Evolutionary conservation across 2,888 invertebrate genomes (phyloP).

Genomic region (Zelleria hepariella): DNA sequence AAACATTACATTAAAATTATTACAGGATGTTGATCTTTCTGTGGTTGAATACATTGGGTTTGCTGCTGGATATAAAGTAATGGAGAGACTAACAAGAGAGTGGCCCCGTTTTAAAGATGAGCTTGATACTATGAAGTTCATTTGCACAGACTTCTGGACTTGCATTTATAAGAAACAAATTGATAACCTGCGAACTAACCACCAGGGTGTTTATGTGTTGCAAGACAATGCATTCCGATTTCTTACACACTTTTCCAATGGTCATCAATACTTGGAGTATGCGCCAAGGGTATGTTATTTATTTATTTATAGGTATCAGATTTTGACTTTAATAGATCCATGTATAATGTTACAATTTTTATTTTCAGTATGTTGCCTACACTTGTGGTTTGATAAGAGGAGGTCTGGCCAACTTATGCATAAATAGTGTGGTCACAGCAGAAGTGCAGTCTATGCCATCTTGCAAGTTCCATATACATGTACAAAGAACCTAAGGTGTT

Average conservation of each 20-base stretch:
- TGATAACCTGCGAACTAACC: slow-evolving; percentile 97
- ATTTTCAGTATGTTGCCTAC: slow-evolving; percentile 86
- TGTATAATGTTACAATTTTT: slow-evolving; percentile 6
- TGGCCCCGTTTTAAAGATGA: slow-evolving; percentile 97
- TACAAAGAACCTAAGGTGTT: slow-evolving; percentile 70
- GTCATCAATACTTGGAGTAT: slow-evolving; percentile 91
- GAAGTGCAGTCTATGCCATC: slow-evolving; percentile 94
- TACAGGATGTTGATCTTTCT: slow-evolving; percentile 78
- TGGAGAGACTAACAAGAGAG: slow-evolving; percentile 91
- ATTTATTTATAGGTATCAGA: neutral
- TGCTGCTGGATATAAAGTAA: slow-evolving; percentile 86
- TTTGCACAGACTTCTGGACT: slow-evolving; percentile 99
- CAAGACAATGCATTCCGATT: slow-evolving; percentile 97
- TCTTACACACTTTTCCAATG: slow-evolving; percentile 87
- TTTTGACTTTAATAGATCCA: neutral
- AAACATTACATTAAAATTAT: neutral
- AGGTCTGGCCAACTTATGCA: slow-evolving; percentile 93
- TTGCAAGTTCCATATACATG: slow-evolving; percentile 93
- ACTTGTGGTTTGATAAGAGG: slow-evolving; percentile 97
- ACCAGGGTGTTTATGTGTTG: slow-evolving; percentile 97
- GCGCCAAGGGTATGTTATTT: slow-evolving; percentile 80
- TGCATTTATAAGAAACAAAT: slow-evolving; percentile 98
- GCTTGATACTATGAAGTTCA: slow-evolving; percentile 97
- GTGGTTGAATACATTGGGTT: slow-evolving; percentile 88
- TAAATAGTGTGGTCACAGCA: slow-evolving; percentile 94